Conservation (phyloP, 2,888 invertebrate species). For the Patella caerulea region DNA sequence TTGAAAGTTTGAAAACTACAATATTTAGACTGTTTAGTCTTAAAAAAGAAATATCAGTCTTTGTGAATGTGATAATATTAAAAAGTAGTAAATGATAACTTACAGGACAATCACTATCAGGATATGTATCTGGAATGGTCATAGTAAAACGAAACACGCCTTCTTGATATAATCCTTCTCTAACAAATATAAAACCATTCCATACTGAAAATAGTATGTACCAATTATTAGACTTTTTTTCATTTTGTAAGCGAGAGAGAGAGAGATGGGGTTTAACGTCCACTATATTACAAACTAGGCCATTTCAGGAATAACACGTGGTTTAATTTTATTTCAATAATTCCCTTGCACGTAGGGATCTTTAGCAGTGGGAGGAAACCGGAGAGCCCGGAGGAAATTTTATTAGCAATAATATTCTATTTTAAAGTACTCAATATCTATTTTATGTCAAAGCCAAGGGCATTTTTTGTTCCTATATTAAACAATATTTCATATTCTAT, state of each 20-base stretch:
- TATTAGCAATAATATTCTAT: neutral
- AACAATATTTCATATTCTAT: no score
- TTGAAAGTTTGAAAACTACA: no score
- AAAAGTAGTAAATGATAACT: constrained; percentile 68
- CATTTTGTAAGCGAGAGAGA: no score
- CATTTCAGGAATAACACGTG: constrained; percentile 22
- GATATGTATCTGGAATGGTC: constrained; percentile 88
- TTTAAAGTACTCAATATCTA: constrained; percentile 4
- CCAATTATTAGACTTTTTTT: no score
- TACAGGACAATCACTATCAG: constrained; percentile 87
- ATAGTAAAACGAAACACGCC: constrained; percentile 92
- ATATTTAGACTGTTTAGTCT: no score
- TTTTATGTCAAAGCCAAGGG: neutral
- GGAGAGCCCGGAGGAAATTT: no score
- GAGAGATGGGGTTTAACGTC: neutral
- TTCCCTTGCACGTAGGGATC: no score
- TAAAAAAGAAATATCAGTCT: no score
- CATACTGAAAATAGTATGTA: constrained; percentile 79
- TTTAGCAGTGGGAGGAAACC: no score
- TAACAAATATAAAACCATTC: constrained; percentile 92
- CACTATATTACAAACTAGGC: neutral
- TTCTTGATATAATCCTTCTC: constrained; percentile 89
- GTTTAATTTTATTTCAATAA: no score
- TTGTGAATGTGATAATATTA: no score
- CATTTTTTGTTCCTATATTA: no score